Conservation (phyloP, 2,888 invertebrate genomes). For the Glomeris marginata region DNA sequence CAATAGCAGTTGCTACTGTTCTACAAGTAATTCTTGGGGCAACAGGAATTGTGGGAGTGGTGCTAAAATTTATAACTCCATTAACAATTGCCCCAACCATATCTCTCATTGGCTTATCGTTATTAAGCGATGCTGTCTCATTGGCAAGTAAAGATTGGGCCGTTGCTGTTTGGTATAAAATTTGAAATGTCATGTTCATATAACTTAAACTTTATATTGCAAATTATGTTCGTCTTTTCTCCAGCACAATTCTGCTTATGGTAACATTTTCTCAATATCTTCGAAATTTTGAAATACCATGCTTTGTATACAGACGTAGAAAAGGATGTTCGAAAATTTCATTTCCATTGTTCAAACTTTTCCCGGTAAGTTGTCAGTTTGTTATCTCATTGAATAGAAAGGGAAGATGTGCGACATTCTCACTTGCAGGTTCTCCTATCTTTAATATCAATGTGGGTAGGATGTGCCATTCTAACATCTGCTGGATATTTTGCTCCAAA, state of each 20-base stretch:
- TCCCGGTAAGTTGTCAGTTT: constrained; percentile 6
- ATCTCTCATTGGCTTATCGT: not conserved
- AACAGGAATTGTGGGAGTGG: not conserved
- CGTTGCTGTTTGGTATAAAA: not conserved
- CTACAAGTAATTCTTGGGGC: not conserved
- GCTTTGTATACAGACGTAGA: not conserved
- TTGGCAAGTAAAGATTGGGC: not conserved
- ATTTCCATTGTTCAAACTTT: constrained; percentile 8
- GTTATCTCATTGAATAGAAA: not conserved
- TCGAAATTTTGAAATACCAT: constrained; percentile 1
- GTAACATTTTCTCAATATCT: constrained; percentile 11
- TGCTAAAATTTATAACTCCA: not conserved
- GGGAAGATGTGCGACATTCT: not conserved
- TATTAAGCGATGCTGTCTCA: not conserved
- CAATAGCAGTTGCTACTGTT: not conserved
- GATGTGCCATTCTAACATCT: constrained; percentile 52
- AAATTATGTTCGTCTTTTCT: not conserved
- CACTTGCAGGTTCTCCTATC: constrained; percentile 50
- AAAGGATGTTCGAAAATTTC: constrained; percentile 2
- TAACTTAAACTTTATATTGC: not conserved
- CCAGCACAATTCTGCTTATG: constrained; percentile 6
- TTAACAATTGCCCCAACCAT: not conserved
- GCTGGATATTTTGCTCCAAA: constrained; percentile 45
- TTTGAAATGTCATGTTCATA: not conserved
- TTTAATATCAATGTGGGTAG: constrained; percentile 57